These are phyloP conservation scores for Charanyca ferruginea DNA, from an alignment of 2,888 invertebrate genomes.

Conservation along the genomic window DNA sequence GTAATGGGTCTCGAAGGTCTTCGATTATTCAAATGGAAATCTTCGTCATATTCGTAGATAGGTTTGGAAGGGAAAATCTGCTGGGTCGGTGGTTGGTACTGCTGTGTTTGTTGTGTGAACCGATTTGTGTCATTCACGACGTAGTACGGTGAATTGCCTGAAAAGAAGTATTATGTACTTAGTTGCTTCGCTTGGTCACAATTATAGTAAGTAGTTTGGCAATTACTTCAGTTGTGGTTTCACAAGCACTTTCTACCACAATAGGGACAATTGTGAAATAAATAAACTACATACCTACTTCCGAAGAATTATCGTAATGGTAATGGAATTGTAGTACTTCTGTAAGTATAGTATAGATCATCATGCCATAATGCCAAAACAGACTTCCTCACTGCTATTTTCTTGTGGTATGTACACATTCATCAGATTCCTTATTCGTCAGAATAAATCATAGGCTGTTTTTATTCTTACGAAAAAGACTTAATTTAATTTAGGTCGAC, in stretches of 20 bases:
- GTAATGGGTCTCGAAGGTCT: slow-evolving; percentile 35
- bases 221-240: not conserved
- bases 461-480: too few relatives aligned
- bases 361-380: too few relatives aligned
- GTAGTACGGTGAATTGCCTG: slow-evolving; percentile 38
- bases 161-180: slow-evolving; percentile 5
- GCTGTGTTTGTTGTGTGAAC: slow-evolving; percentile 11
- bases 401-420: too few relatives aligned
- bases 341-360: too few relatives aligned
- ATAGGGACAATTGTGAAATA: not conserved
- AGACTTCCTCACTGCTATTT: too few relatives aligned
- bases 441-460: too few relatives aligned
- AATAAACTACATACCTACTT: too few relatives aligned
- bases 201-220: too few relatives aligned
- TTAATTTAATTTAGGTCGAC: too few relatives aligned
- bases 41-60: slow-evolving; percentile 16
- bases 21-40: slow-evolving; percentile 2
- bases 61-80: slow-evolving; percentile 33
- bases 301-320: too few relatives aligned
- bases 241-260: not conserved
- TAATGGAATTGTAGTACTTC: too few relatives aligned
- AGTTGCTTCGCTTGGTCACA: not conserved
- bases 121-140: slow-evolving; percentile 23
- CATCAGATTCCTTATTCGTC: too few relatives aligned
- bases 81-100: slow-evolving; percentile 39